Evolutionary conservation across 2,113 vertebrate species (phyloP).

Genomic region (Oceanodroma tethys): DNA sequence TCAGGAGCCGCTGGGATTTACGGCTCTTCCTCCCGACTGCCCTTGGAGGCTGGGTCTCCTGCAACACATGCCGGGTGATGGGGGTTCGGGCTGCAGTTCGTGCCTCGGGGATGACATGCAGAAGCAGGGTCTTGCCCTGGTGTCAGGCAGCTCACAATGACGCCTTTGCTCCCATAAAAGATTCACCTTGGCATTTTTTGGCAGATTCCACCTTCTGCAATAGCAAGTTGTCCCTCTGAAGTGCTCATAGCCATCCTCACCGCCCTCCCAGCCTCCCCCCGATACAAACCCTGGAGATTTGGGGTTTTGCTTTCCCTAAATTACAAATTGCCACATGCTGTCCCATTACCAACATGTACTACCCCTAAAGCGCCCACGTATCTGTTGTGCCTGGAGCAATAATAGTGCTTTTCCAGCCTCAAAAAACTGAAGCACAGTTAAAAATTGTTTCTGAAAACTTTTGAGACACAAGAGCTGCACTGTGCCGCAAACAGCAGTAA

Average conservation of each 20-base stretch:
- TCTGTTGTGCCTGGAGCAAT: not conserved
- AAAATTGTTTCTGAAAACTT: not conserved
- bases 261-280: not conserved
- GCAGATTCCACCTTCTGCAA: not conserved
- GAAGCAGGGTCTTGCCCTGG: not conserved
- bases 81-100: accelerated
- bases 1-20: not conserved
- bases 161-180: not conserved
- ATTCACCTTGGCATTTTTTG: not conserved
- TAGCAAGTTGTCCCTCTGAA: not conserved
- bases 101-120: accelerated
- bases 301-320: not conserved
- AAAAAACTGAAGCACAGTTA: not conserved
- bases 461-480: not conserved
- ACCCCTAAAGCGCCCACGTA: not conserved
- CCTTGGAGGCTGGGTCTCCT: not conserved
- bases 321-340: not conserved
- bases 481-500: not conserved
- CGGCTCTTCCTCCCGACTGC: accelerated
- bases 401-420: not conserved
- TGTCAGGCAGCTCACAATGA: not conserved
- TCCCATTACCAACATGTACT: not conserved
- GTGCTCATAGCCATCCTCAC: not conserved
- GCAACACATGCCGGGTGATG: accelerated
- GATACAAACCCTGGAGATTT: accelerated